phyloP scores from a whole-genome alignment of 2,113 vertebrate genomes.

The Furnarius figulus region DNA sequence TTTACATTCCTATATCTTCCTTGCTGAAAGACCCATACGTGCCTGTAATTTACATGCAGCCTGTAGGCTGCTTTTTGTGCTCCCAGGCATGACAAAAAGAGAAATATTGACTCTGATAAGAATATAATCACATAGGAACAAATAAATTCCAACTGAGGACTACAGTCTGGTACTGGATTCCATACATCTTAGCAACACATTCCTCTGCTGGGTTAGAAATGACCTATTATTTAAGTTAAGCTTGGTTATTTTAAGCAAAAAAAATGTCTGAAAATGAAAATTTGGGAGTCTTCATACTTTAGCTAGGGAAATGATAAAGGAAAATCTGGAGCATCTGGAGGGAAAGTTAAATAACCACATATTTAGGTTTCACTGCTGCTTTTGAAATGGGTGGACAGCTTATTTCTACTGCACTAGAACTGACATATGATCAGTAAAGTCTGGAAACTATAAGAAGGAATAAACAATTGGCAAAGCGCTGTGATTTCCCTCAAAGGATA shows the following conservation, averaged over 20 bases:
- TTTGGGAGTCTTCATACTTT: background rate
- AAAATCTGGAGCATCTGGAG: background rate
- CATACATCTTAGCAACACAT: background rate
- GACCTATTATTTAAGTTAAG: background rate
- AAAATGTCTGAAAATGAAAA: background rate
- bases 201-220: background rate
- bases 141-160: background rate
- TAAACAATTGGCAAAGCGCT: background rate
- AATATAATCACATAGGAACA: background rate
- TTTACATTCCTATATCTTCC: background rate
- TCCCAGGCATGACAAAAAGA: background rate
- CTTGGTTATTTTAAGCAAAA: background rate
- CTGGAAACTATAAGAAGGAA: background rate
- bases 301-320: background rate
- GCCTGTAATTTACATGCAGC: background rate
- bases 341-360: background rate
- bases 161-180: background rate
- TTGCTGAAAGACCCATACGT: background rate
- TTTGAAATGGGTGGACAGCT: background rate
- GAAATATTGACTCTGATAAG: background rate
- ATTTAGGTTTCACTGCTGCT: background rate
- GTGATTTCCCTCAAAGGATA: background rate
- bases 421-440: background rate
- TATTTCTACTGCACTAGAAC: background rate
- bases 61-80: background rate